These are phyloP conservation scores for Suncus etruscus DNA, from an alignment of 2,113 vertebrate genomes.

Conservation along the genomic window DNA sequence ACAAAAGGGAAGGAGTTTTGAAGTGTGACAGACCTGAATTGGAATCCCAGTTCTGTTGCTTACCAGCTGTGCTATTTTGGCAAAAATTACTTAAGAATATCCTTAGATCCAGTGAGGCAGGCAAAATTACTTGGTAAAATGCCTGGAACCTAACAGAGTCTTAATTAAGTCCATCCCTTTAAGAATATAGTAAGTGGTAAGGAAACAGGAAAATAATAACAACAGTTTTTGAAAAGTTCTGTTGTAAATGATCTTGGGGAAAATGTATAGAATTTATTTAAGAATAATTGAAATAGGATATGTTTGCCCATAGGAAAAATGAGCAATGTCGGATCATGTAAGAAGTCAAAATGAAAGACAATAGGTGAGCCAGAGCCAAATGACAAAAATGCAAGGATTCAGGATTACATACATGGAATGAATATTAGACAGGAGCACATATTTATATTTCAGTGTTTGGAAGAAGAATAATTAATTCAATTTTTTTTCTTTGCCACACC, in stretches of 20 bases:
- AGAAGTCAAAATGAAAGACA: neutral
- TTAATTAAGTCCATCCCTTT: slow-evolving; percentile 60
- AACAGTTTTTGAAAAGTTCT: neutral
- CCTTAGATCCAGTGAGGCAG: slow-evolving; percentile 45
- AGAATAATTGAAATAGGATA: neutral
- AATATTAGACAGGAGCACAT: neutral
- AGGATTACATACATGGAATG: neutral
- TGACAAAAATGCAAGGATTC: neutral
- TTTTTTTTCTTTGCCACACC: neutral
- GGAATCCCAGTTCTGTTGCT: slow-evolving; percentile 45
- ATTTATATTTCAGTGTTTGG: neutral
- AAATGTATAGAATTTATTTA: neutral
- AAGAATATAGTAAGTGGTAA: slow-evolving; percentile 25
- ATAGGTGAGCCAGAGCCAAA: neutral
- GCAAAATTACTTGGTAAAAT: slow-evolving; percentile 46
- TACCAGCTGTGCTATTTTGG: slow-evolving; percentile 37
- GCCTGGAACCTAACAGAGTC: slow-evolving; percentile 36
- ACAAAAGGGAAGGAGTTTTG: neutral
- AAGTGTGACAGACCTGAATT: slow-evolving; percentile 13
- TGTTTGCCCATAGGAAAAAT: neutral
- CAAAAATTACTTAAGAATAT: slow-evolving; percentile 26
- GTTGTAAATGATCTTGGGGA: neutral
- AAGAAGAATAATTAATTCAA: neutral
- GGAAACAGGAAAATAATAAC: slow-evolving; percentile 1
- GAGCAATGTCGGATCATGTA: neutral